Evolutionary conservation across 1,140 invertebrate genomes (phyloP), one percentile per base, ranked within the genome.

Genomic region (Batillaria attramentaria): DNA sequence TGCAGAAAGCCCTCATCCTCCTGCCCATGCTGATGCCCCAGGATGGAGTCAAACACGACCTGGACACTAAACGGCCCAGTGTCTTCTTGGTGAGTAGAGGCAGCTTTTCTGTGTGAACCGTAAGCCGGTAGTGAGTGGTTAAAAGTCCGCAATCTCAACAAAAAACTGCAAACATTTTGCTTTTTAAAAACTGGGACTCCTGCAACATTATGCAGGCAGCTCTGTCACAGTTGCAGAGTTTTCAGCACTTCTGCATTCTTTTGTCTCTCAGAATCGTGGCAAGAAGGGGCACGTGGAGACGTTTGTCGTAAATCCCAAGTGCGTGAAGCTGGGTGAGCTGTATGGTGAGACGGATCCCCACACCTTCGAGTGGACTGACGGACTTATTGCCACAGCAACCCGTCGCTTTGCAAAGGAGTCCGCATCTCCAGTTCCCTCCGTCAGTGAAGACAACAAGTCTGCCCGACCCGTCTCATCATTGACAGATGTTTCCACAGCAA

Each of bases 361-460:
- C 18, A 96, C 95, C 2, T 94, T 94, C 54, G 95, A 96, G 91
- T 97, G 96, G 95, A 93, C 93, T 81, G 95, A 97, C 91, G 96
- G 96, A 2, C 84, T 91, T 3, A 90, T 91, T 68, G 89, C 88
- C 20, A 84, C 83, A 39, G 87, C 87, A 42, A 87, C 85, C 13
- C 79, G 90, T 28, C 85, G 83, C 31, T 91, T 90, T 78, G 83
- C 87, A 35, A 85, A 85, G 54, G 88, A 89, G 66, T 65, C 84
- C 20, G 81, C 80, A 1, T 77, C 70, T n/a, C 66, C 76, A 33
- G 42, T 62, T n/a, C 77, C 81, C 24, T 41, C 70, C 57, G 46
- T 78, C 41, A 75, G 62, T 10, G 81, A 81, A 20, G 84, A 87
- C 4, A 18, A 16, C 73, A 75, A 65, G 24, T 37, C 81, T 13